phyloP scores from a whole-genome alignment of 23 tunicate genomes.

The Styela clava region DNA sequence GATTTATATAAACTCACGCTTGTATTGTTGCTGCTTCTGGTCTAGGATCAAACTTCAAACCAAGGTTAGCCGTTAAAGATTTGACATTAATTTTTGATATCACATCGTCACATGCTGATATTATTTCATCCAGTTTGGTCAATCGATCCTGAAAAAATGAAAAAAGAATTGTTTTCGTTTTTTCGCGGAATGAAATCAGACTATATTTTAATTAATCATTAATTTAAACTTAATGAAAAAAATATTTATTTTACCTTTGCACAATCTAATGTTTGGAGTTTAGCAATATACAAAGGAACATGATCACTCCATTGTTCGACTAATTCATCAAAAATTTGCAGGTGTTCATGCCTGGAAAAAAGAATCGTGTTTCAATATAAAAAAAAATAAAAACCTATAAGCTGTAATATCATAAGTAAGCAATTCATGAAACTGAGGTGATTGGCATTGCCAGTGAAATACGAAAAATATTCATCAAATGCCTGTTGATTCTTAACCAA shows the following conservation, averaged over 20 bases:
- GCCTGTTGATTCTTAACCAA: too few species aligned
- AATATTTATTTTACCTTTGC: constrained; percentile 47
- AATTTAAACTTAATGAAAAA: background rate
- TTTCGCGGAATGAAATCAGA: too few species aligned
- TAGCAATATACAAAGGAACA: constrained; percentile 73
- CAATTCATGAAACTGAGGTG: too few species aligned
- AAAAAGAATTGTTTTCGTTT: background rate
- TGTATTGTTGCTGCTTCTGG: constrained; percentile 61
- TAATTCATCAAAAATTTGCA: constrained; percentile 49
- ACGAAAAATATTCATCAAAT: too few species aligned
- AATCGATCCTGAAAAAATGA: constrained; percentile 9
- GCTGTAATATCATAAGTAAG: too few species aligned
- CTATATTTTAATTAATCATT: background rate
- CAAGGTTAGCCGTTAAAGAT: constrained; percentile 50
- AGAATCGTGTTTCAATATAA: background rate
- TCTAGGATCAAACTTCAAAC: constrained; percentile 69
- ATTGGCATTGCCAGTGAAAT: too few species aligned
- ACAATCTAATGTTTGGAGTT: constrained; percentile 53
- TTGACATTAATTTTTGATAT: constrained; percentile 47
- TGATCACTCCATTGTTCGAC: constrained; percentile 67
- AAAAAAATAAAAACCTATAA: too few species aligned
- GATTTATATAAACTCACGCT: constrained; percentile 58
- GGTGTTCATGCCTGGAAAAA: constrained; percentile 49
- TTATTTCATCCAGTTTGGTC: constrained; percentile 44
- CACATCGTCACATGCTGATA: constrained; percentile 47